Percentiles rank a stretch among this genome's conserved stretches.
Evolutionary conservation across 2,797 vertebrate genomes (phyloP).

Genomic region (Pseudochromis fuscus): DNA sequence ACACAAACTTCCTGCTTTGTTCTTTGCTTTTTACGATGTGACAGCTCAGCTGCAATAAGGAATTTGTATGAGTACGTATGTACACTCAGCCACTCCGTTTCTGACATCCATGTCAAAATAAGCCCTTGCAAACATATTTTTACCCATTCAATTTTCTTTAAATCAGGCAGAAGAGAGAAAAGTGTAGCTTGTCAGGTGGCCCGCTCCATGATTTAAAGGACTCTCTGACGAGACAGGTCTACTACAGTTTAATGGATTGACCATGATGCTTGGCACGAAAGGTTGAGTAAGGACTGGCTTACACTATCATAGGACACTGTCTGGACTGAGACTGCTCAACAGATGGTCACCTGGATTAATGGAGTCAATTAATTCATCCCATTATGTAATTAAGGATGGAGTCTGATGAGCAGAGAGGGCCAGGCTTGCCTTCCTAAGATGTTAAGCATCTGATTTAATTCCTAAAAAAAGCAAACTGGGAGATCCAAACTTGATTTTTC

Average conservation of each 20-base stretch:
- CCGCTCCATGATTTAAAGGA: slow-evolving; percentile 43
- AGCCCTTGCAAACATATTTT: slow-evolving; percentile 53
- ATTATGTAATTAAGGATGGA: slow-evolving; percentile 82
- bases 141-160: slow-evolving; percentile 48
- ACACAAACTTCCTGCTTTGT: slow-evolving; percentile 83
- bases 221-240: slow-evolving; percentile 38
- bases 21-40: slow-evolving; percentile 73
- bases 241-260: slow-evolving; percentile 33
- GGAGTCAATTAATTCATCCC: slow-evolving; percentile 80
- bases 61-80: slow-evolving; percentile 57
- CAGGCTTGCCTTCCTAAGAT: slow-evolving; percentile 55
- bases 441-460: slow-evolving; percentile 68
- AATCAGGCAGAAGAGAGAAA: slow-evolving; percentile 38
- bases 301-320: slow-evolving; percentile 59
- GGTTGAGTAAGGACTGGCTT: slow-evolving; percentile 59
- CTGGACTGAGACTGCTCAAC: slow-evolving; percentile 71
- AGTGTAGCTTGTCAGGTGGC: slow-evolving; percentile 42
- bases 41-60: slow-evolving; percentile 77
- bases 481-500: slow-evolving; percentile 3
- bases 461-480: slow-evolving; percentile 46
- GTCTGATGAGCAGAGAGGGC: slow-evolving; percentile 56
- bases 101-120: slow-evolving; percentile 73
- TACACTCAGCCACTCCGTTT: slow-evolving; percentile 60
- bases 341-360: slow-evolving; percentile 86
- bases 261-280: slow-evolving; percentile 55